These are phyloP conservation scores for Carabus problematicus DNA, from an alignment of 2,888 invertebrate genomes.

Conservation along the genomic window DNA sequence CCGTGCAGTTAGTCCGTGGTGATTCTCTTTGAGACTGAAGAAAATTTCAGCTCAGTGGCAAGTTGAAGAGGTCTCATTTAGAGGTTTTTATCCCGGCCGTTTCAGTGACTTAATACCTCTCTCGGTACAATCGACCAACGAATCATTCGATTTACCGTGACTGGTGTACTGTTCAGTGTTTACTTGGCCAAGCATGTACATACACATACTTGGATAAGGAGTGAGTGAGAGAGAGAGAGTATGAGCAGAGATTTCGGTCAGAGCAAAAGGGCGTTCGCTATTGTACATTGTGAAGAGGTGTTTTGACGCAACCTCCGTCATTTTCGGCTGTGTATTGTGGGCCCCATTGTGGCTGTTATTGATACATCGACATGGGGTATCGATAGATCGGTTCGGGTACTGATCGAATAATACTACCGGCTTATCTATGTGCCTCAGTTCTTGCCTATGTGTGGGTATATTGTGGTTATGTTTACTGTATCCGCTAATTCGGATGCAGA, in stretches of 20 bases:
- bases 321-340: not conserved
- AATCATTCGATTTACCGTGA: not conserved
- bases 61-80: constrained; percentile 36
- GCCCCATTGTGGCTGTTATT: constrained; percentile 26
- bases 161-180: not conserved
- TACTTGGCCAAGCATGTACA: constrained; percentile 4
- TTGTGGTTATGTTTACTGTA: too few species aligned
- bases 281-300: constrained; percentile 56
- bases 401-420: constrained; percentile 1
- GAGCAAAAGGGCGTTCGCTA: constrained; percentile 48
- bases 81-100: constrained; percentile 18
- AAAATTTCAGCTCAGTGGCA: constrained; percentile 29
- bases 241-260: constrained; percentile 19
- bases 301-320: constrained; percentile 51
- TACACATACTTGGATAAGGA: too few species aligned
- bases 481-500: too few species aligned
- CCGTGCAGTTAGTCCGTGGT: constrained; percentile 8
- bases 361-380: constrained; percentile 29
- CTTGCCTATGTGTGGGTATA: too few species aligned
- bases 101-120: constrained; percentile 32
- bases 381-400: constrained; percentile 12
- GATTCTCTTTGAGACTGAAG: constrained; percentile 30
- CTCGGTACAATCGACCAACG: not conserved
- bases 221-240: too few species aligned
- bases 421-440: not conserved